phyloP scores from a whole-genome alignment of 2,888 invertebrate species.

The Petrolisthes manimaculis region DNA sequence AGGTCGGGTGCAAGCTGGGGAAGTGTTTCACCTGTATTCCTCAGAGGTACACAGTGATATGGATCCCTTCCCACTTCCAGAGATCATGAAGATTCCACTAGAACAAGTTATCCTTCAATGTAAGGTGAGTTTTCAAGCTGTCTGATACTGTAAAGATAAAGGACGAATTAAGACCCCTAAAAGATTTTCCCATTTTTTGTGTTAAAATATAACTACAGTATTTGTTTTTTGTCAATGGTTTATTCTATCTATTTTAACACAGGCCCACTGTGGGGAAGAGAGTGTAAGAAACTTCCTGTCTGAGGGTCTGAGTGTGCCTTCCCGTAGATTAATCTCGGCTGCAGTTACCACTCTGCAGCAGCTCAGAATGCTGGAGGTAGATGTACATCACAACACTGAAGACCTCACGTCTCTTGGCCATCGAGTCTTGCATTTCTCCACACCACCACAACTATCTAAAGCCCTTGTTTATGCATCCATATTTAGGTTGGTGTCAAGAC shows the following conservation, averaged over 20 bases:
- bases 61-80: constrained; percentile 74
- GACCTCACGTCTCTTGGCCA: constrained; percentile 77
- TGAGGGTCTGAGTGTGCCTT: constrained; percentile 77
- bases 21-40: constrained; percentile 73
- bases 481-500: constrained; percentile 70
- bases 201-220: background rate
- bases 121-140: constrained; percentile 72
- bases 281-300: constrained; percentile 74
- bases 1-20: constrained; percentile 77
- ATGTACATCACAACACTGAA: constrained; percentile 71
- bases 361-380: constrained; percentile 73
- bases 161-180: background rate
- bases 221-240: background rate
- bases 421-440: constrained; percentile 73
- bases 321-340: constrained; percentile 68
- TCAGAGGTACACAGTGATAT: constrained; percentile 71
- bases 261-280: constrained; percentile 66
- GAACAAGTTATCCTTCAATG: constrained; percentile 76
- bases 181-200: background rate
- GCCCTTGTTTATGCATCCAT: constrained; percentile 75
- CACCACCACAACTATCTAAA: constrained; percentile 77
- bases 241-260: background rate
- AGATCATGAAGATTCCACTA: constrained; percentile 76
- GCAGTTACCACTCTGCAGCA: constrained; percentile 77
- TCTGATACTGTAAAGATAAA: background rate